Conservation (phyloP, 1,140 invertebrate genomes). For the Sminthurides bifidus region DNA sequence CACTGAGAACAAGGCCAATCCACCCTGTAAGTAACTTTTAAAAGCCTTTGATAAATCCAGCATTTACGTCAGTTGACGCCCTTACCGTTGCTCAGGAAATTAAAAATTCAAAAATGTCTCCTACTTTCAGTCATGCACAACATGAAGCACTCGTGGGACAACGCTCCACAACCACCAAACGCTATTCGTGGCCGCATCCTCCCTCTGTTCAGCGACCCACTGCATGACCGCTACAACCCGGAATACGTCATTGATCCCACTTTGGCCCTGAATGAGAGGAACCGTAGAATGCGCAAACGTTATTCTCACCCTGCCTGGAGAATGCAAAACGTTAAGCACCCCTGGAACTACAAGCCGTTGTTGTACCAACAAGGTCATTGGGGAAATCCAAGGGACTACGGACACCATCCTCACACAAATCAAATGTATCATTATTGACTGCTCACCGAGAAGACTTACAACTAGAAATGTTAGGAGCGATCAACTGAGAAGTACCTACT, state of each 20-base stretch:
- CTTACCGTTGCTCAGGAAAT: too few species aligned
- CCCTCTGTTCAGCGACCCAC: not conserved
- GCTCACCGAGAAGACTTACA: too few species aligned
- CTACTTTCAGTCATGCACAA: not conserved
- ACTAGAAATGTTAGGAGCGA: too few species aligned
- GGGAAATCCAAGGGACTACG: not conserved
- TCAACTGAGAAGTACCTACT: too few species aligned
- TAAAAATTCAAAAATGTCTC: not conserved
- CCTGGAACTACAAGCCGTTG: conserved; percentile 4
- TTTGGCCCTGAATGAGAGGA: not conserved
- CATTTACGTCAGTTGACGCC: not conserved
- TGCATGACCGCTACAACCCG: conserved; percentile 2
- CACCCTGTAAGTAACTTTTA: not conserved
- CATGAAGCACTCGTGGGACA: conserved; percentile 1
- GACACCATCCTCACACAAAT: not conserved
- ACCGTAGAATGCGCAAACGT: not conserved
- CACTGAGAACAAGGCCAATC: not conserved
- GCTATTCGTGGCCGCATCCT: not conserved
- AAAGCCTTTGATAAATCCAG: not conserved
- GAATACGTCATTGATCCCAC: conserved; percentile 1
- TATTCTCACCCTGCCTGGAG: not conserved
- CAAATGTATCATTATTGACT: too few species aligned
- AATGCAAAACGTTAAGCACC: not conserved
- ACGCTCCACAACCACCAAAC: not conserved
- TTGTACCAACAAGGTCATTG: conserved; percentile 6